Conservation (phyloP, 2,797 vertebrate genomes). For the Siniperca undulata region DNA sequence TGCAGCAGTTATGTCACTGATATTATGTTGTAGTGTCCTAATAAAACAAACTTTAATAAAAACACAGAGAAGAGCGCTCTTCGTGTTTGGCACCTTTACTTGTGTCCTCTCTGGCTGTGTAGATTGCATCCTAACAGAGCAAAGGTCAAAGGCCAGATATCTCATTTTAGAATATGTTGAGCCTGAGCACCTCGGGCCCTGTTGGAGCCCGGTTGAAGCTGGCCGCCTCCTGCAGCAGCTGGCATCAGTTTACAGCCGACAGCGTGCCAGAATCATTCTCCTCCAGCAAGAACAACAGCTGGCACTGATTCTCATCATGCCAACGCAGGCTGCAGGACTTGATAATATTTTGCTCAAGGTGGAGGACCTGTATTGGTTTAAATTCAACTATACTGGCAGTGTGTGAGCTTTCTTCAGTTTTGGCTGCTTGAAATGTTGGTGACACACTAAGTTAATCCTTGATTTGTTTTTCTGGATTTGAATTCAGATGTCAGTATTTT, state of each 20-base stretch:
- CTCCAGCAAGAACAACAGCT: conserved; percentile 67
- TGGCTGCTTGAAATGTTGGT: conserved; percentile 41
- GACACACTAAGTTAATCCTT: conserved; percentile 5
- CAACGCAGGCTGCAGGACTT: conserved; percentile 56
- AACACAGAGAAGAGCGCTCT: neutral
- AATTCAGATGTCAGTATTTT: conserved; percentile 5
- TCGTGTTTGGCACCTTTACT: neutral
- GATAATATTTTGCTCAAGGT: conserved; percentile 59
- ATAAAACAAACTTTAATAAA: neutral
- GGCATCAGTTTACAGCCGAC: conserved; percentile 51
- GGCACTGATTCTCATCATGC: conserved; percentile 55
- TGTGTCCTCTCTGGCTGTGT: neutral
- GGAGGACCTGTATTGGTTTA: conserved; percentile 34
- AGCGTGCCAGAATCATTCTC: conserved; percentile 54
- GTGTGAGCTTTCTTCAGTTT: neutral
- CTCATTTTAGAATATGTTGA: conserved; percentile 59
- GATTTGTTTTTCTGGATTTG: conserved; percentile 25
- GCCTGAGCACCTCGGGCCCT: conserved; percentile 43
- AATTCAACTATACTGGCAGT: conserved; percentile 27
- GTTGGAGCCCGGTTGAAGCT: conserved; percentile 49
- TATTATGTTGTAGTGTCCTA: neutral
- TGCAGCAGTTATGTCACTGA: neutral
- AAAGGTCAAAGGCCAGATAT: conserved; percentile 53
- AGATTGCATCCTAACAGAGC: conserved; percentile 25
- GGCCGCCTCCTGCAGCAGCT: conserved; percentile 57